Conservation (phyloP, 1,140 invertebrate genomes). For the Heterodera schachtii region DNA sequence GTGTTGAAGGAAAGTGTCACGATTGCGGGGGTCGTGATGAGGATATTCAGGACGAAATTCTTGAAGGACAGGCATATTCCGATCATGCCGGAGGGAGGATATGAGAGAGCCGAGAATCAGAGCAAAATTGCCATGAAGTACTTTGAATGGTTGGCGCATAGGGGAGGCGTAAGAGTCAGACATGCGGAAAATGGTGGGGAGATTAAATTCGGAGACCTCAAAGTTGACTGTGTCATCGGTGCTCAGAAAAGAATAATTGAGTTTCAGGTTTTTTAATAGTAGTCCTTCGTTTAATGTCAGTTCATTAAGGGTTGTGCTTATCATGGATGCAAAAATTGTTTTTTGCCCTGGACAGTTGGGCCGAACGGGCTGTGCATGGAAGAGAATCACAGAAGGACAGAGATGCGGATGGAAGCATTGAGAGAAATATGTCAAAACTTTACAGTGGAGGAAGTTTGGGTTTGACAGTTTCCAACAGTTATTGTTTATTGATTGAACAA, state of each 20-base stretch:
- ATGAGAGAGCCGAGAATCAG: slow-evolving; percentile 10
- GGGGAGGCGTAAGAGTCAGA: background rate
- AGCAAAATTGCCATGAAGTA: slow-evolving; percentile 9
- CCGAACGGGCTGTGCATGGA: background rate
- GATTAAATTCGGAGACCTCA: background rate
- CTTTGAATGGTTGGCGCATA: background rate
- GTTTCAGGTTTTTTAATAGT: background rate
- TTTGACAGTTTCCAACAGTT: background rate
- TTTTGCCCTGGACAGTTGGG: too few relatives aligned
- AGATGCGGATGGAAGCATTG: background rate
- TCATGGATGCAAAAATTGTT: background rate
- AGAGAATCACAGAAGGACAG: background rate
- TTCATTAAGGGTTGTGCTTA: background rate
- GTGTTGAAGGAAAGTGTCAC: background rate
- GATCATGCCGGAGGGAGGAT: slow-evolving; percentile 2
- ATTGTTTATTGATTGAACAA: background rate
- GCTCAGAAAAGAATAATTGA: background rate
- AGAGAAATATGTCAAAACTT: too few relatives aligned
- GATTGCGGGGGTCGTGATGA: background rate
- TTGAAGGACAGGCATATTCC: background rate
- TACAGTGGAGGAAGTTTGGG: background rate
- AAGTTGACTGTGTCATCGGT: background rate
- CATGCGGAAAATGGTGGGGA: background rate
- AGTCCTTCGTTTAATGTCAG: background rate
- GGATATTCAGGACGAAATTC: background rate